Percentiles rank a stretch among this genome's conserved stretches.
Evolutionary conservation across 1,140 invertebrate species (phyloP).

Genomic region (Hypsibius dujardini): DNA sequence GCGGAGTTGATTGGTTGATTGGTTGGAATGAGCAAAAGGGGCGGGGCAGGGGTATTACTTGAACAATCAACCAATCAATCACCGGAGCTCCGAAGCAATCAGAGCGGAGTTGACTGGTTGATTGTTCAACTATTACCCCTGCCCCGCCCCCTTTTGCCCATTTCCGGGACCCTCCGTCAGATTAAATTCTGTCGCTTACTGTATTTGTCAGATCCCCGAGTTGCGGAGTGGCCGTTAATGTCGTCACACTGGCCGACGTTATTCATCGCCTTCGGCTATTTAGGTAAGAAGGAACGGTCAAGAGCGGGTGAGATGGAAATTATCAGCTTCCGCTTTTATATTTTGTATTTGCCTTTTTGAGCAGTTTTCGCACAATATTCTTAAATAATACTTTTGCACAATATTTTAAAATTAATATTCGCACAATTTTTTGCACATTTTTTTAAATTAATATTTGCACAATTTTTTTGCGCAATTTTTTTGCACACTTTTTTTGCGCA

Average conservation of each 20-base stretch:
- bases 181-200: too few species aligned
- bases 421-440: neutral
- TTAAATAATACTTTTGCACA: neutral
- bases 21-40: too few species aligned
- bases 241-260: constrained; percentile 59
- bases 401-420: neutral
- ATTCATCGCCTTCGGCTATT: constrained; percentile 52
- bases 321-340: too few species aligned
- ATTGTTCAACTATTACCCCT: neutral
- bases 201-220: constrained; percentile 47
- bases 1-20: too few species aligned
- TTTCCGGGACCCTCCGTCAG: neutral
- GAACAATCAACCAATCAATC: too few species aligned
- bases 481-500: too few species aligned
- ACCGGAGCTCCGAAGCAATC: too few species aligned
- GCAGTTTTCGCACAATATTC: neutral
- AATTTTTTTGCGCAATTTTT: too few species aligned
- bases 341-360: neutral
- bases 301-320: too few species aligned
- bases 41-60: too few species aligned
- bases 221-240: constrained; percentile 57
- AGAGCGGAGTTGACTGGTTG: too few species aligned
- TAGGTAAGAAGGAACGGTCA: constrained; percentile 38
- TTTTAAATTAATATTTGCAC: neutral
- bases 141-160: neutral